Conservation (phyloP, 1,140 invertebrate species). For the Probaryconus sp. region DNA sequence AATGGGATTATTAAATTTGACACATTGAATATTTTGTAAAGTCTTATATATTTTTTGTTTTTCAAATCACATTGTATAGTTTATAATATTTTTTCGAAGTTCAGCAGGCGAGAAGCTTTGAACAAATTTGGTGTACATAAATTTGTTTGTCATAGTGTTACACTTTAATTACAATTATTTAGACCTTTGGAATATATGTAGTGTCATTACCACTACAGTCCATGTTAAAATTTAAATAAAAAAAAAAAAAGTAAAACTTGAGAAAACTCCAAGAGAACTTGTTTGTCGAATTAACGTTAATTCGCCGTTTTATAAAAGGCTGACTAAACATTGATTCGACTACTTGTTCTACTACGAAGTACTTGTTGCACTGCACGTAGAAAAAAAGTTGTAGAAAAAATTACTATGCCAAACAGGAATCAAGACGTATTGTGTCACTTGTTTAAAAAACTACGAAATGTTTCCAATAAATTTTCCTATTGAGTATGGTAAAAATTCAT, state of each 20-base stretch:
- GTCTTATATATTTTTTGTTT: background rate
- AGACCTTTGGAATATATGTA: background rate
- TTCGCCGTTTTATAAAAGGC: no score
- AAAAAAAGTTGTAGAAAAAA: no score
- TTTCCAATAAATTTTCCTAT: no score
- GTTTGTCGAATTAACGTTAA: no score
- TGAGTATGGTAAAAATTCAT: no score
- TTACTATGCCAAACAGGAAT: no score
- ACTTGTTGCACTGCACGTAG: no score
- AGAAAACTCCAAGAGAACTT: background rate
- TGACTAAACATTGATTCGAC: no score
- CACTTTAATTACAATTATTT: slow-evolving; percentile 4
- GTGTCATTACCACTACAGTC: background rate
- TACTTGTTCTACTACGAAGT: no score
- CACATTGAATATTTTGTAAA: background rate
- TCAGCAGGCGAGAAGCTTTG: slow-evolving; percentile 8
- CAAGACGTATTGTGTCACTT: no score
- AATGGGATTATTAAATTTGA: no score
- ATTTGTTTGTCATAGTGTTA: slow-evolving; percentile 2
- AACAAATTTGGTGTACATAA: slow-evolving; percentile 4
- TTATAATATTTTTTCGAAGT: slow-evolving; percentile 1
- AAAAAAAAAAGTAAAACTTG: background rate
- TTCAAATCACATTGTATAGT: slow-evolving; percentile 5
- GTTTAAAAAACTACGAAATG: no score
- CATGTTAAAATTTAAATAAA: background rate